Percentiles rank a stretch among this genome's conserved stretches.
Conservation (phyloP, 1,140 invertebrate species). For the Philotrypesis tridentata region DNA sequence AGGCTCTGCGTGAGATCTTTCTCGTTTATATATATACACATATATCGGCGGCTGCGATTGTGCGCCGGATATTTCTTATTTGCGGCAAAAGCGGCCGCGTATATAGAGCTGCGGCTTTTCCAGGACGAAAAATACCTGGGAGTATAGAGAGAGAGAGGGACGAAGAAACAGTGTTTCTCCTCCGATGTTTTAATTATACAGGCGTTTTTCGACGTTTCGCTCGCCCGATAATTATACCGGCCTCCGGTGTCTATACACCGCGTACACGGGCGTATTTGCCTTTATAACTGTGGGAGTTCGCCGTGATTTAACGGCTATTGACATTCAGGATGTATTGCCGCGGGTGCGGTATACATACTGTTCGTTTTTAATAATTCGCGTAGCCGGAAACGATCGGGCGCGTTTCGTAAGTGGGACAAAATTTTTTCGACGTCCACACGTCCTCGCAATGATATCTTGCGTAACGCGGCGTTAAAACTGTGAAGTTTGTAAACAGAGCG, state of each 20-base stretch:
- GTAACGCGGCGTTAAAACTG: no score
- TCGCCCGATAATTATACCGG: slow-evolving; percentile 31
- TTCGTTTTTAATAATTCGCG: no score
- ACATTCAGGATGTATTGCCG: neutral
- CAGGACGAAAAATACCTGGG: slow-evolving; percentile 1
- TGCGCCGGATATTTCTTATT: slow-evolving; percentile 36
- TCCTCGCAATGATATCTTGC: no score
- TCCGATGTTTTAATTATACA: slow-evolving; percentile 31
- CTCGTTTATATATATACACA: neutral
- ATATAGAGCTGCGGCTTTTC: slow-evolving; percentile 2
- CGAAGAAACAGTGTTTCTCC: neutral
- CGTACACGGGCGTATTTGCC: no score
- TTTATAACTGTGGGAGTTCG: neutral
- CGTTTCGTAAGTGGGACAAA: no score
- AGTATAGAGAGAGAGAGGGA: neutral
- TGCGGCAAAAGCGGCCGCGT: neutral
- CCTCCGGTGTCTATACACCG: neutral
- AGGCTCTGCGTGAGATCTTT: slow-evolving; percentile 42
- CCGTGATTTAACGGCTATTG: neutral
- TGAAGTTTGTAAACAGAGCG: no score
- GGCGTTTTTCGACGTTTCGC: slow-evolving; percentile 20
- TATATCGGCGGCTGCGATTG: neutral
- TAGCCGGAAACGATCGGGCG: no score
- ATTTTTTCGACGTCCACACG: no score
- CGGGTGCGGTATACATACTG: no score